Base-by-base conservation (phyloP, 2,113 vertebrate genomes). In the Aegithalos caudatus region DNA sequence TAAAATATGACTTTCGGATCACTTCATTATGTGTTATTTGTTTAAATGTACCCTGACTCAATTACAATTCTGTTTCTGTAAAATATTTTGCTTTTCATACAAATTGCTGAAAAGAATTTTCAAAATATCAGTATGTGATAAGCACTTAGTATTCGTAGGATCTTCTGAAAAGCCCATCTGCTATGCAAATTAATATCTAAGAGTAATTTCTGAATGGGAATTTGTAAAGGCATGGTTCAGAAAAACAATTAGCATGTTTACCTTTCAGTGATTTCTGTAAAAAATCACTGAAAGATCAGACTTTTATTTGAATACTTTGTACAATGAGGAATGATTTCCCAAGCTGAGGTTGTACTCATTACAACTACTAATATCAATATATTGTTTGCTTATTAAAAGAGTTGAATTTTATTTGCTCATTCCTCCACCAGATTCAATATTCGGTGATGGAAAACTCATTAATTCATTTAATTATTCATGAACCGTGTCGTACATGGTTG, bases 111-210 rank as follows among this genome's bases (percentile, higher is more conserved):
- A 90, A 88, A 93, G 90, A 83, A 60, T 92, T 94, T 94, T 95
- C 71, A 88, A 86, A 95, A 66, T 93, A 71, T 66, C 82, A 61
- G 35, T 90, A 11, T 5, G 9, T 79, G 90, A 64, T 88, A 79
- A 84, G 76, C 65, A 78, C 64, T 94, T 84, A 53, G 62, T 81
- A 92, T 93, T 96, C 3, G 0, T 54, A 67, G 80, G 67, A 83
- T 67, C 80, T 83, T 86, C 76, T 71, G 72, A 86, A 97, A 96
- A 93, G 48, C 85, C 79, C 79, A 90, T 96, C 92, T 96, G 88
- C 69, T 96, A 88, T 90, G 92, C 86, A 96, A 96, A 95, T 96
- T 88, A 95, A 92, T 94, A 92, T 73, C 91, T 96, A 94, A 94
- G 69, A 86, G 92, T 95, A 86, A 71, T 93, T 95, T 94, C 79